Evolutionary conservation across 2,113 vertebrate genomes (phyloP), one percentile per base, ranked within the genome.

Genomic region (Sclerurus mexicanus): DNA sequence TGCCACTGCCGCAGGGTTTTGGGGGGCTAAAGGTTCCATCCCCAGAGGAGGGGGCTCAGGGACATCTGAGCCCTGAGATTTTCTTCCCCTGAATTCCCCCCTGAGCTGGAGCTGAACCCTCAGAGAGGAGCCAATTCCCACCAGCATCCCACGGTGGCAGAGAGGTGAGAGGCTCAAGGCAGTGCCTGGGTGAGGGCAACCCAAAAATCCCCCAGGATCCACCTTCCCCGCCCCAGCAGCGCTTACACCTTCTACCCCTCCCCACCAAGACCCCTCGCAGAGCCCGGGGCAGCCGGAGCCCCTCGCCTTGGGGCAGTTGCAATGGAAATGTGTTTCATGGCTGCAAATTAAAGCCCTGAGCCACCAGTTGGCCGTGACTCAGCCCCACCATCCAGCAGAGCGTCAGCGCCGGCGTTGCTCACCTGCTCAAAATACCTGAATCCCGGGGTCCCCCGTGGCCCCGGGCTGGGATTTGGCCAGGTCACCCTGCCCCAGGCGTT

Each of bases 91-190:
- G 58, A 6, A 2, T 55, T 46, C 60, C 40, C 37, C 22, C 33
- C 14, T 52, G 20, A 67, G 25, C 25, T 49, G 67, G 49, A 62
- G 31, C 85, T 6, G 4, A 67, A 60, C 42, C 37, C 55, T 42
- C 4, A 0, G 17, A 16, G 55, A 44, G 44, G 44, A 60, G 7
- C 56, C 1, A 0, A 4, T 24, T 68, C 37, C 49, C 89, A 35
- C 5, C 80, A 30, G 19, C 58, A 35, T 23, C 79, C 76, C 52
- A 8, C 7, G 4, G 2, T 10, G 1, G 3, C 44, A 9, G 42
- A 47, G 44, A 28, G 9, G 21, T 35, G 23, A 46, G 50, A 37
- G 33, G 18, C 17, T 52, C 10, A 5, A 42, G 72, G 86, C 7
- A 2, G 46, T 16, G 4, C 46, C 35, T 3, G 19, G 19, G 16